Base-by-base conservation (phyloP, 1,140 invertebrate genomes). In the Drosophila truncata region DNA sequence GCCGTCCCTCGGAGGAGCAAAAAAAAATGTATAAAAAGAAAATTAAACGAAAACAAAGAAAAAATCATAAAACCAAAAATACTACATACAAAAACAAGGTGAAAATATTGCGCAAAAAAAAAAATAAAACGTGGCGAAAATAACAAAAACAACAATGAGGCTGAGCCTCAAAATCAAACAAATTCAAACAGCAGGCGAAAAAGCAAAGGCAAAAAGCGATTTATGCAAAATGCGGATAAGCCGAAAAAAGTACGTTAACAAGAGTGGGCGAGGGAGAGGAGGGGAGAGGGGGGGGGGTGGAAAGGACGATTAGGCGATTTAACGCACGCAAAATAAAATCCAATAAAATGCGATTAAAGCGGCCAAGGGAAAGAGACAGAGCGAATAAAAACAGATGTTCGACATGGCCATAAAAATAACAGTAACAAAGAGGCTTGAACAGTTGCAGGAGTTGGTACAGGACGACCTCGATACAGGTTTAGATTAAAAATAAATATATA, bases 381-480 rank as follows among this genome's bases (percentile, higher is more conserved):
- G 57, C 57, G 58, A 76, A 77, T 69, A 57, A 60, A 87, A 84
- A 90, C 84, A 88, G 86, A 85, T 88, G 84, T 90, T 84, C 82
- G 69, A 87, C 80, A 88, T 16, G 67, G 41, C n/a, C 23, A 47
- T 33, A 27, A 16, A 33, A 77, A 58, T 69, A 80, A 73, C 67
- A 63, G 49, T 64, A 61, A 46, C 39, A 72, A 25, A 18, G 27
- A 64, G 11, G 16, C 42, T 46, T 27, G 46, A 57, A 55, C 62
- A 66, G 57, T 62, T 74, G 35, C 41, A 52, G 33, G 71, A 83
- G 60, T 37, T 23, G 20, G 3, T 25, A 55, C 52, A 55, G 52
- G 14, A 14, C 5, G 33, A 11, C 8, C 20, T 37, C 52, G 33
- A 25, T 55, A 37, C 4, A 37, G 14, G 0, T 7, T 7, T 11